Base-by-base conservation (phyloP, 2,113 vertebrate genomes). In the Hydrolagus affinis region DNA sequence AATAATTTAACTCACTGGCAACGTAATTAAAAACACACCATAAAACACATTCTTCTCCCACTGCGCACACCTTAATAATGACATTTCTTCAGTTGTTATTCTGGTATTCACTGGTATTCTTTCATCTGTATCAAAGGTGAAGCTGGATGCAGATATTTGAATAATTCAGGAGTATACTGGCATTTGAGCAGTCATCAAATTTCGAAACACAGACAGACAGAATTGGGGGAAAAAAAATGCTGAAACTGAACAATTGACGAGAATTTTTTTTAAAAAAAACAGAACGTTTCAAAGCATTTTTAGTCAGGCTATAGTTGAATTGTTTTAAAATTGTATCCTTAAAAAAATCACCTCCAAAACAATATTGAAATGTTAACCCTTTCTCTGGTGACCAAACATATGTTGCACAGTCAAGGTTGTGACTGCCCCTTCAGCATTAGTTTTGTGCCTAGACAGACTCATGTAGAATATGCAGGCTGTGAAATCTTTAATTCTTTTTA, bases 91-190 rank as follows among this genome's bases (percentile, higher is more conserved):
- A 62, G 59, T 62, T 62, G 15, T 62, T 78, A 59, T 78, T 28
- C 25, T 17, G 10, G 25, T 3, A 30, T 15, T 83, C 23, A 75
- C 30, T 19, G 8, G 11, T 17, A 8, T 30, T 32, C 78, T 83
- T 83, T 83, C 32, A 83, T 83, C 78, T 83, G 25, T 83, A 66
- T 83, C 78, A 83, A 83, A 83, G 60, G 78, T 83, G 62, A 68
- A 83, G 78, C 62, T 83, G 78, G 66, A 83, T 66, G 60, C 62
- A 32, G 78, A 68, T 83, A 64, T 83, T 60, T 83, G 66, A 83
- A 83, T 83, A 83, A 83, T 83, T 83, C 78, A 83, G 62, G 59
- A 83, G 78, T 30, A 17, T 19, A 32, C 25, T 4, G 14, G 78
- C 78, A 23, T 28, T 83, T 25, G 78, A 17, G 78, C 25, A 83